Base-by-base conservation (phyloP, 2,797 vertebrate species). In the Tinamus major region DNA sequence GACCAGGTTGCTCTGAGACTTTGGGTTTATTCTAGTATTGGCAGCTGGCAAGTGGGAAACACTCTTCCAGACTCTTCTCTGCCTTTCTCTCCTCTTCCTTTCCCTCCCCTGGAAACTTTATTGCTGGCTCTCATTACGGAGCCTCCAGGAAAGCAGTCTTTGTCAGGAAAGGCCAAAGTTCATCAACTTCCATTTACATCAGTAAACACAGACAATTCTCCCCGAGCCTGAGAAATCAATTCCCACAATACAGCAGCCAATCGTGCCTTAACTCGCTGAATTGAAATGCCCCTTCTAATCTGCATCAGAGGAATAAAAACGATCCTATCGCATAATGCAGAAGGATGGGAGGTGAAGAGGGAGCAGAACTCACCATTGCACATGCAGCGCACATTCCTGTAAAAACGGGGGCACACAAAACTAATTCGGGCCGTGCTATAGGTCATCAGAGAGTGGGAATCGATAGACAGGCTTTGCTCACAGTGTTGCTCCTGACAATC, bases 401-500 rank as follows among this genome's bases (percentile, higher is more conserved):
- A 98, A 95, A 99, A 99, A 48, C 98, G 98, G 0, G 99, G 99
- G 0, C 99, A 99, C 85, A 99, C 99, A 10, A 99, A 99, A 97
- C 99, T 99, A 97, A 99, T 98, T 35, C 98, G 98, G 2, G 99
- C 98, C 0, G 99, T 99, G 98, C 98, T 99, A 97, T 99, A 99
- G 15, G 99, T 99, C 89, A 98, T 98, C 91, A 99, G 98, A 4
- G 98, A 98, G 63, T 99, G 99, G 0, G 99, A 99, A 96, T 99
- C 99, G 93, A 99, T 97, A 8, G 98, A 97, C 81, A 99, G 98
- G 83, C 97, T 98, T 95, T 99, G 98, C 81, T 99, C 98, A 39
- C 99, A 99, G 91, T 99, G 99, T 0, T 98, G 98, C 6, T 99
- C 99, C 23, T 99, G 98, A 91, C 99, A 99, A 94, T 99, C 99